Evolutionary conservation across 2,888 invertebrate species (phyloP), one percentile per base, ranked within the genome.

Genomic region (Pseudococcus jackbeardsleyi): DNA sequence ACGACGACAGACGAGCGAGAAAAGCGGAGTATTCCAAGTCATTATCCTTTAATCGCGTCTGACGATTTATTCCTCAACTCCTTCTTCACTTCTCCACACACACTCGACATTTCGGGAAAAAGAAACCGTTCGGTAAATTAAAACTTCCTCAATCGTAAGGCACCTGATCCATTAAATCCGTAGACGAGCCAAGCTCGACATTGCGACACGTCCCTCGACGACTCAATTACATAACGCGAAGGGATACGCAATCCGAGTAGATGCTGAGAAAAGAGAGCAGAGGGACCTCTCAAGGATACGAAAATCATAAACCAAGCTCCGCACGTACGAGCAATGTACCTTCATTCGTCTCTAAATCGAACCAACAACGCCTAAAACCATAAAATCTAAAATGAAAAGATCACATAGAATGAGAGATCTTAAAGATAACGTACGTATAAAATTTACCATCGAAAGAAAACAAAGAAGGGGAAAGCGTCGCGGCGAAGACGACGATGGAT

Each of bases 311-410:
- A 59, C 59, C 59, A 59, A 5, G 19, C 59, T n/a, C 7, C 19
- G 59, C 59, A 19, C n/a, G 59, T 59, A 59, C 19, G 5, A 50
- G 50, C 17, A 50, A 11, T 54, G 12, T 54, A 54, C 15, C 59
- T n/a, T 59, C 19, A 9, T 19, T 17, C 19, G n/a, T 59, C 19
- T 59, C 68, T 72, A 72, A 72, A 72, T 59, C 26, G 33, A 72
- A 72, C 68, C 68, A 22, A 26, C 33, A 72, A 72, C 68, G 22
- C 68, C 68, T 72, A 72, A 72, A 72, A 26, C 59, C 68, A 72
- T 72, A 72, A 72, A 72, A 72, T 72, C 68, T 72, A 72, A 72
- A 72, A 72, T 72, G 68, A 72, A 72, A 72, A 33, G 68, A 72
- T 72, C 68, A 72, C 68, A 33, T 72, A 72, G 68, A 72, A 59